Percentiles rank a stretch among this genome's conserved stretches.
These are phyloP conservation scores for Gastracanthus pulcherrimus DNA, from an alignment of 2,888 invertebrate species.

Conservation along the genomic window DNA sequence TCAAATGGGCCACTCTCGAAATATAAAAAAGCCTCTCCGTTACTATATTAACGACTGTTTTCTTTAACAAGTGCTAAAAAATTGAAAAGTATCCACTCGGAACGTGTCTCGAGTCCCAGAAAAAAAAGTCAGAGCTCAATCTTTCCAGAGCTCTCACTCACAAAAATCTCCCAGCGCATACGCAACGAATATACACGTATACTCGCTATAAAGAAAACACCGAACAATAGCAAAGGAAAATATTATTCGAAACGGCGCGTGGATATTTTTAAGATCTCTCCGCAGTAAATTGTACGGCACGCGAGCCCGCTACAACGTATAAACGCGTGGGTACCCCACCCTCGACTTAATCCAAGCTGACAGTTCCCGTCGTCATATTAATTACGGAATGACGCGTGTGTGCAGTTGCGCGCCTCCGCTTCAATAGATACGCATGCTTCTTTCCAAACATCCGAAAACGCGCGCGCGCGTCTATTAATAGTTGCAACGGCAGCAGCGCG, in stretches of 20 bases:
- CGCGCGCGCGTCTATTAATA: constrained; percentile 47
- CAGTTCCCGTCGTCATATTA: constrained; percentile 44
- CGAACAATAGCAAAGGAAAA: constrained; percentile 42
- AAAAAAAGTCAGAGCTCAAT: neutral
- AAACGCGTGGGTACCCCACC: constrained; percentile 18
- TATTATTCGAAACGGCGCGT: constrained; percentile 38
- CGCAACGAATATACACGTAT: neutral
- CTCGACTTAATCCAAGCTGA: constrained; percentile 20
- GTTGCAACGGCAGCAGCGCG: neutral
- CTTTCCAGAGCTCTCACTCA: neutral
- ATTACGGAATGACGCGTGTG: constrained; percentile 41
- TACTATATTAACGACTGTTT: neutral
- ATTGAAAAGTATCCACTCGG: neutral
- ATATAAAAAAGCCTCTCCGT: neutral
- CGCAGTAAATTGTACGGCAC: constrained; percentile 11
- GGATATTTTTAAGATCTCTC: constrained; percentile 43
- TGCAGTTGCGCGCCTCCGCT: constrained; percentile 11
- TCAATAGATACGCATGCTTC: constrained; percentile 24
- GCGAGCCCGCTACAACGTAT: too few species aligned
- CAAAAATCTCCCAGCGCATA: neutral
- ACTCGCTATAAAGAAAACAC: constrained; percentile 13
- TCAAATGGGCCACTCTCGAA: neutral
- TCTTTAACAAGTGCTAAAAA: neutral
- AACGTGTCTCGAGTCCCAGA: neutral
- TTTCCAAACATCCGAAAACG: constrained; percentile 44